Conservation (phyloP, 2,113 vertebrate genomes). For the Forbesichthys agassizii region DNA sequence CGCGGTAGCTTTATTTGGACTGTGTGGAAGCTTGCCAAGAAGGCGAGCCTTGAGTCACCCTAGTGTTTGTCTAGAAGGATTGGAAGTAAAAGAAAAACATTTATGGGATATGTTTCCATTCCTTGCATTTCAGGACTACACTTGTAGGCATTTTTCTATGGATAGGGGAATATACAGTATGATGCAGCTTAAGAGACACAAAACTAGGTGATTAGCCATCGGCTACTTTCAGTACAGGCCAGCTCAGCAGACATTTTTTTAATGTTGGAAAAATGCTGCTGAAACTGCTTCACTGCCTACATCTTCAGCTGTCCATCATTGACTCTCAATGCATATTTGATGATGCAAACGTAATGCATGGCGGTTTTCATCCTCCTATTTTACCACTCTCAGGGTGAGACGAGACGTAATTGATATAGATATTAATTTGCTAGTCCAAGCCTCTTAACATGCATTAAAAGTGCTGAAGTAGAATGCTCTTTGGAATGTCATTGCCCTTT, state of each 20-base stretch:
- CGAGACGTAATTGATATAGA: conserved; percentile 59
- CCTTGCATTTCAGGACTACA: conserved; percentile 34
- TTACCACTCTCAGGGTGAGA: conserved; percentile 43
- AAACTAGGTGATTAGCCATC: too few relatives aligned
- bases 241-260: neutral
- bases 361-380: conserved; percentile 37
- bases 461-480: conserved; percentile 50
- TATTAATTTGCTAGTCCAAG: conserved; percentile 58
- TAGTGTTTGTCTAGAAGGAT: conserved; percentile 30
- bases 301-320: conserved; percentile 23
- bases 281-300: conserved; percentile 19
- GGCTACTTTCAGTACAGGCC: neutral
- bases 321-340: conserved; percentile 54
- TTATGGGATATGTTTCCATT: conserved; percentile 24
- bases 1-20: conserved; percentile 41
- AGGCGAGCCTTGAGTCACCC: conserved; percentile 1
- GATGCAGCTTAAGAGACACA: conserved; percentile 9
- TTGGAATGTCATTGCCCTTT: conserved; percentile 56
- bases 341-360: conserved; percentile 39
- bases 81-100: neutral
- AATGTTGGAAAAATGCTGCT: conserved; percentile 15
- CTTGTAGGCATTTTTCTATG: conserved; percentile 30
- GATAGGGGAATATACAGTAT: conserved; percentile 1
- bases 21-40: conserved; percentile 43
- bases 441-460: conserved; percentile 61